Percentiles rank a stretch among this genome's conserved stretches.
phyloP scores from a whole-genome alignment of 1,140 invertebrate species.

The Plodia interpunctella region DNA sequence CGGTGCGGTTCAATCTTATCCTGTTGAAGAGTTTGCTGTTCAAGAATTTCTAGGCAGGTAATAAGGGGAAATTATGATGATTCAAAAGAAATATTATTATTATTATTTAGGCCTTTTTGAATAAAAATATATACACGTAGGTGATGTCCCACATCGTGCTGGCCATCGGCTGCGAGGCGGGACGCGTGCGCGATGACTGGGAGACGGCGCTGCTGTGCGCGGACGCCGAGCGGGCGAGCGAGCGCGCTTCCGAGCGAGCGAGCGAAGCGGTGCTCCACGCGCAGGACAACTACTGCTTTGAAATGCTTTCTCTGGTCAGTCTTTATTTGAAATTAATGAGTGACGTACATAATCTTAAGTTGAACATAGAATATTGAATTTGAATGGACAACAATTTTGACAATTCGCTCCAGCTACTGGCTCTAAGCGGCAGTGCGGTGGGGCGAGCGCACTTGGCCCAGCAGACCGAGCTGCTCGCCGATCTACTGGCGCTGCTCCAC shows the following conservation, averaged over 20 bases:
- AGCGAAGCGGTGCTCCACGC: conserved; percentile 50
- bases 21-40: no score
- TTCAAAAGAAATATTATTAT: no score
- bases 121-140: conserved; percentile 73
- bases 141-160: conserved; percentile 95
- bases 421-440: conserved; percentile 94
- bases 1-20: no score
- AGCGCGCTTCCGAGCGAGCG: conserved; percentile 22
- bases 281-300: conserved; percentile 96
- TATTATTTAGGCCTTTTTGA: no score
- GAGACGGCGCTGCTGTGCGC: conserved; percentile 77
- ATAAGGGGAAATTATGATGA: no score
- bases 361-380: not conserved
- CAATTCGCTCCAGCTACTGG: conserved; percentile 84
- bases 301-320: conserved; percentile 94
- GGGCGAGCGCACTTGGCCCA: conserved; percentile 94
- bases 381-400: no score
- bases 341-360: no score
- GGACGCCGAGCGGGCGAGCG: conserved; percentile 34
- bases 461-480: conserved; percentile 88
- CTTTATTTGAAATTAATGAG: no score
- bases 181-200: conserved; percentile 92
- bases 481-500: conserved; percentile 92
- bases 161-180: conserved; percentile 93
- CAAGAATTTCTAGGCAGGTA: no score